Evolutionary conservation across 2,797 vertebrate genomes (phyloP), one percentile per base, ranked within the genome.

Genomic region (Cyprinella venusta): DNA sequence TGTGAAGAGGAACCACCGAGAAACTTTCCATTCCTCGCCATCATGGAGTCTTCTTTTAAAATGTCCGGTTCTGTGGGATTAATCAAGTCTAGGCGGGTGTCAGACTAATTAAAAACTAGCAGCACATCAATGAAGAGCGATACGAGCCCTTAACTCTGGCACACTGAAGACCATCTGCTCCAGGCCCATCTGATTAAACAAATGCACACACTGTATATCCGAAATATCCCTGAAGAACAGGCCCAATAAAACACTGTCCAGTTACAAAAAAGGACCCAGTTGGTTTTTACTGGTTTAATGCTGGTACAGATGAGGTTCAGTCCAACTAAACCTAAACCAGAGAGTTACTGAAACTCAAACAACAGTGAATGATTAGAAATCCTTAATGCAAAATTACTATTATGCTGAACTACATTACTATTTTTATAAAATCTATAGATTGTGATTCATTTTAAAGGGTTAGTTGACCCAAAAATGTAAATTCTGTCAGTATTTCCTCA

Each of bases 91-190:
- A 38, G 3, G 61, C 21, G 80, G 16, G 75, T 65, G 76, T 72
- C 40, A 26, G 26, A 50, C 70, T 72, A 82, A 67, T 84, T 68
- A 80, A 71, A 75, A 76, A 80, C 70, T 76, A 76, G 65, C 75
- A 77, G 50, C 74, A 59, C 63, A 83, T 78, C 54, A 71, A 40
- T 38, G 64, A 76, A 16, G 19, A 76, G 52, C 8, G 36, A 83
- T 77, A 70, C 50, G 0, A 77, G 24, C 74, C 26, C 64, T 78
- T 50, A 63, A 83, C 82, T 83, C 2, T 13, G 54, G 26, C 21
- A 38, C 74, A 61, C 6, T 48, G 40, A 63, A 50, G 82, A 78
- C 30, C 52, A 83, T 83, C 52, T 71, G 75, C 74, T 63, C 19
- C 26, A 7, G 75, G 75, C 15, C 65, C 38, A 77, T 48, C 38